Evolutionary conservation across 1,140 invertebrate species (phyloP), one percentile per base, ranked within the genome.

Genomic region (Centruroides sculpturatus): DNA sequence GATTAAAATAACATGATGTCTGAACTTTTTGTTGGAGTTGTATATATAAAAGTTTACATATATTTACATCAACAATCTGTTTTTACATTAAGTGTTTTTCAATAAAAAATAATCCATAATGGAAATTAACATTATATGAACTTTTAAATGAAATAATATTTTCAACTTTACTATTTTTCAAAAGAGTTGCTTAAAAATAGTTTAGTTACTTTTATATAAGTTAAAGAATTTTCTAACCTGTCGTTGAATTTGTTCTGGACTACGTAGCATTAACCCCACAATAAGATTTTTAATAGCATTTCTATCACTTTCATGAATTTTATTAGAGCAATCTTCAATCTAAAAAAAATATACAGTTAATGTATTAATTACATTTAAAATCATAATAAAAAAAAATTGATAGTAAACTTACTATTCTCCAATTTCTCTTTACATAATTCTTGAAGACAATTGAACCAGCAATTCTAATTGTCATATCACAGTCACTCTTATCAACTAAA

Each of bases 371-470:
- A 8, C 8, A 41, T 41, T 23, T 8, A 41, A 41, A 41, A 41
- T 41, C 41, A 47, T 51, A 52, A 23, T 46, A 7, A 8, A 66
- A 53, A 58, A 62, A 9, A 57, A 3, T 48, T 50, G 57, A 64
- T 57, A 52, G 2, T 23, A 4, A 46, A 81, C 82, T 78, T 78
- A 92, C 88, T 68, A 87, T 78, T 77, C 82, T 81, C 95, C 95
- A 99, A 76, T 97, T 94, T 59, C 90, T 78, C 74, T 96, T 97
- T 6, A 97, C 83, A 73, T 86, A 95, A 75, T 99, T 99, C 74
- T 99, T 99, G 70, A 99, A 95, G 12, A 87, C 85, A 66, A 98
- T 85, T 52, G 92, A 85, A 54, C 88, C 89, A 48, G 91, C 86
- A 51, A 93, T 78, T 68, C 91, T 79, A 55, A 96, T 86, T 6